These are phyloP conservation scores for Ptilonorhynchus violaceus DNA, from an alignment of 2,113 vertebrate species.

Conservation along the genomic window DNA sequence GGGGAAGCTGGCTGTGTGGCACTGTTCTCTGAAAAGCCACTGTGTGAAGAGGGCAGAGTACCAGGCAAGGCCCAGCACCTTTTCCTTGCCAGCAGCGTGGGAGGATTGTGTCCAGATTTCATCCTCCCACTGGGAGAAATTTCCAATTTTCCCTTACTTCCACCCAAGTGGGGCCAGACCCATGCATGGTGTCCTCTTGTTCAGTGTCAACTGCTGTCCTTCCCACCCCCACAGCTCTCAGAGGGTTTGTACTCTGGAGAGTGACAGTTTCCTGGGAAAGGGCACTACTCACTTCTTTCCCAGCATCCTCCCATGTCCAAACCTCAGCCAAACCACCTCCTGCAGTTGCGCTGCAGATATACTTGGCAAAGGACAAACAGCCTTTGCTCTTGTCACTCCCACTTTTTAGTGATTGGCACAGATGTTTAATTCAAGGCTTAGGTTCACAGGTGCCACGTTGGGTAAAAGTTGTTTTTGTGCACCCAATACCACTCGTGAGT, in stretches of 20 bases:
- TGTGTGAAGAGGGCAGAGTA: background rate
- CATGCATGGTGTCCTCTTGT: background rate
- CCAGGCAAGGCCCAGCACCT: background rate
- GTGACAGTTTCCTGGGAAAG: background rate
- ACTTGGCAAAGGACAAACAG: background rate
- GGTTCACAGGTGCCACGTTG: background rate
- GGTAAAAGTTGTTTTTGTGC: background rate
- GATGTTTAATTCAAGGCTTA: background rate
- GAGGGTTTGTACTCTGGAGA: background rate
- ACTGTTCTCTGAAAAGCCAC: background rate
- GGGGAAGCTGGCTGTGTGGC: background rate
- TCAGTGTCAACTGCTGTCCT: background rate
- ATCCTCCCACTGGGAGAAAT: background rate
- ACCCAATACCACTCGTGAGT: background rate
- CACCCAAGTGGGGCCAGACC: no score
- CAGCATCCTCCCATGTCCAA: background rate
- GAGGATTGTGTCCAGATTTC: background rate
- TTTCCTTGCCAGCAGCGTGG: background rate
- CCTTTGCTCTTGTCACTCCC: background rate
- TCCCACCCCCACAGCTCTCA: fast-evolving
- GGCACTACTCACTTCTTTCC: background rate
- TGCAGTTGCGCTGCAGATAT: background rate
- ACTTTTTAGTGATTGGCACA: background rate
- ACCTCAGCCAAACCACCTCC: background rate
- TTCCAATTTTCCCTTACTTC: background rate